A percentile compares a stretch with the other conserved stretches of the same genome.
These are phyloP conservation scores for Ligdia adustata DNA, from an alignment of 2,888 invertebrate species.

Conservation along the genomic window DNA sequence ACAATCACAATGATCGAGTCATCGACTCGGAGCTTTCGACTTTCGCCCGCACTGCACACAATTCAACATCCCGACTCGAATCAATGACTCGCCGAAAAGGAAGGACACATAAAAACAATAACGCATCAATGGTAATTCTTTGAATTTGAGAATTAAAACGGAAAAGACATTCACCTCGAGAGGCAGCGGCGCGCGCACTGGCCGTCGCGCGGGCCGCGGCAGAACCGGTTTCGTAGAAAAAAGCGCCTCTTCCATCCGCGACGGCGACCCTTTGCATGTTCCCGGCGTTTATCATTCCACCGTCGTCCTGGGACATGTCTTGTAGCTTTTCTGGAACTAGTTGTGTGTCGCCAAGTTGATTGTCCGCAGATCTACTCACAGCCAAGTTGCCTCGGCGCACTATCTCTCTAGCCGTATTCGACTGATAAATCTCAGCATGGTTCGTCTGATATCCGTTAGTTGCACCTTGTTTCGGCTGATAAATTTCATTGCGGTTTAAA, in stretches of 20 bases:
- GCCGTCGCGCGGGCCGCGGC: constrained; percentile 83
- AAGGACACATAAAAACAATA: constrained; percentile 33
- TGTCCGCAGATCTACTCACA: constrained; percentile 44
- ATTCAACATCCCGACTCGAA: constrained; percentile 30
- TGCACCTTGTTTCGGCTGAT: constrained; percentile 11
- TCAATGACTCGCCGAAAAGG: constrained; percentile 33
- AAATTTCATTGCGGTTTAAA: constrained; percentile 11
- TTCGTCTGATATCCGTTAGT: constrained; percentile 24
- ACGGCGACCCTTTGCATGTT: constrained; percentile 77
- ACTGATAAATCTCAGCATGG: constrained; percentile 23
- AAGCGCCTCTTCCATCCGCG: constrained; percentile 75
- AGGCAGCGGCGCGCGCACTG: constrained; percentile 81
- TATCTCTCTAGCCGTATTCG: constrained; percentile 47
- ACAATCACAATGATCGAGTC: constrained; percentile 58
- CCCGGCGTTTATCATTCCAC: constrained; percentile 71
- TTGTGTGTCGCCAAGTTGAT: constrained; percentile 65
- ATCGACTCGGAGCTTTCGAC: constrained; percentile 58
- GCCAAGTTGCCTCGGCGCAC: constrained; percentile 43
- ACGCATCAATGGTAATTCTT: constrained; percentile 26
- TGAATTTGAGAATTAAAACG: constrained; percentile 51
- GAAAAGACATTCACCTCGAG: constrained; percentile 80
- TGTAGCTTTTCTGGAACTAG: constrained; percentile 77
- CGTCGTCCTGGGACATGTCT: constrained; percentile 53
- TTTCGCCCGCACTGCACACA: constrained; percentile 61
- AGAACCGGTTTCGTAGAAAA: constrained; percentile 86